These are phyloP conservation scores for Pedetes capensis DNA, from an alignment of 2,113 vertebrate species.

Conservation along the genomic window DNA sequence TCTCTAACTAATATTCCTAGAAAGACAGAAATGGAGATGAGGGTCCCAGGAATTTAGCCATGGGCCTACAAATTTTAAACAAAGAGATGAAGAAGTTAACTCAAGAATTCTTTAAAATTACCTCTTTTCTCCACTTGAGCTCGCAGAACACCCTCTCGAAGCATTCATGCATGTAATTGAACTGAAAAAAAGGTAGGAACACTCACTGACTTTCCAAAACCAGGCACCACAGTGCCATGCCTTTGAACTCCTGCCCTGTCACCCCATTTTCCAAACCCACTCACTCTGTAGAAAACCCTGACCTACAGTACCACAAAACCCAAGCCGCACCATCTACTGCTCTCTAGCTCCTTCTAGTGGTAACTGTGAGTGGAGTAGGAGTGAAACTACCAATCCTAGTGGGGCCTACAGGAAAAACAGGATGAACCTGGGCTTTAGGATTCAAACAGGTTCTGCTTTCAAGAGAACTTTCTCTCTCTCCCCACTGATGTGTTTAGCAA, in stretches of 20 bases:
- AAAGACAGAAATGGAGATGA: slow-evolving; percentile 16
- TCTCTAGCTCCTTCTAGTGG: slow-evolving; percentile 74
- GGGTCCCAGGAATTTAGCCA: not conserved
- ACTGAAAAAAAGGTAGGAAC: slow-evolving; percentile 81
- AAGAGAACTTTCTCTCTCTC: not conserved
- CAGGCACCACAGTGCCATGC: not conserved
- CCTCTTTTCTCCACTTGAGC: slow-evolving; percentile 99
- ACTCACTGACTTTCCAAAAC: slow-evolving; percentile 2
- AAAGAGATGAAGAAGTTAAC: not conserved
- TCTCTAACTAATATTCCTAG: slow-evolving; percentile 50
- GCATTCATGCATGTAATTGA: slow-evolving; percentile 99
- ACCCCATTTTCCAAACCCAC: not conserved
- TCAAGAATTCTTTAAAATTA: slow-evolving; percentile 72
- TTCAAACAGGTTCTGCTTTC: not conserved
- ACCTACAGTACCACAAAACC: not conserved
- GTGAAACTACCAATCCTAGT: not conserved
- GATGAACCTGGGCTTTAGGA: not conserved
- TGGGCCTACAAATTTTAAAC: not conserved
- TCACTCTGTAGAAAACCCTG: not conserved
- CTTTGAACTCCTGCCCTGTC: not conserved
- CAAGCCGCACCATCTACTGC: not conserved
- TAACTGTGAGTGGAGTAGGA: not conserved
- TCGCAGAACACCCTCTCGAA: slow-evolving; percentile 98
- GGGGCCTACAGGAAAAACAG: not conserved
- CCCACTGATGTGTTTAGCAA: not conserved